Conservation (phyloP, 2,888 invertebrate genomes). For the Perithous albicinctus region DNA sequence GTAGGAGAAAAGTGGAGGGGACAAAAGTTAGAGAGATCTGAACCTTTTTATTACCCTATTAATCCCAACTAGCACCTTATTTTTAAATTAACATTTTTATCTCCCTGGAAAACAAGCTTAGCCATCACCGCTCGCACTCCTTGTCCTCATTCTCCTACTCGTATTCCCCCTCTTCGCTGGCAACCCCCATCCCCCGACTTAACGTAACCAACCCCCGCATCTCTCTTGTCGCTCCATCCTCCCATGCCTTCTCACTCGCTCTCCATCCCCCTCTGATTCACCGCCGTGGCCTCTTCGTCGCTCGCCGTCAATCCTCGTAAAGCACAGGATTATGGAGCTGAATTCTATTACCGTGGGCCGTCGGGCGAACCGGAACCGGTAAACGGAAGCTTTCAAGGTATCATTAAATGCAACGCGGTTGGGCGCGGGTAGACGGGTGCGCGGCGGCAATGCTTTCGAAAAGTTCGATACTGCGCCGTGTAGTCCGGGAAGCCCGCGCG, state of each 20-base stretch:
- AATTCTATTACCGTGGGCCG: conserved; percentile 80
- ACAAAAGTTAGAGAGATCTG: conserved; percentile 69
- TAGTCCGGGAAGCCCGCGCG: conserved; percentile 31
- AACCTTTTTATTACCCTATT: conserved; percentile 82
- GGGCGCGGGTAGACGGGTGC: conserved; percentile 26
- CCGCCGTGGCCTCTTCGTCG: conserved; percentile 38
- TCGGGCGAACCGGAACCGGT: conserved; percentile 77
- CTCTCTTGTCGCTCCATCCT: conserved; percentile 32
- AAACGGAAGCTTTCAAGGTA: conserved; percentile 78
- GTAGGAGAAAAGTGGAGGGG: conserved; percentile 57
- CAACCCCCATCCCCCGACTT: not conserved
- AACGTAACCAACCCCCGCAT: conserved; percentile 44
- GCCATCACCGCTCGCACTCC: conserved; percentile 59
- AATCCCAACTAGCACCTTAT: conserved; percentile 83
- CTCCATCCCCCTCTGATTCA: conserved; percentile 50
- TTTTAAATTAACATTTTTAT: conserved; percentile 84
- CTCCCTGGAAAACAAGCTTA: conserved; percentile 80
- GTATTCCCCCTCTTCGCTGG: conserved; percentile 49
- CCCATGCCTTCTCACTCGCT: conserved; percentile 45
- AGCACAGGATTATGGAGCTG: conserved; percentile 80
- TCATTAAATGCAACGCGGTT: conserved; percentile 74
- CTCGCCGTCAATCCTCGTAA: conserved; percentile 76
- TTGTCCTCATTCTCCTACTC: conserved; percentile 30
- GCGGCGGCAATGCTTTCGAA: conserved; percentile 51
- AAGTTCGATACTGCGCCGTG: conserved; percentile 48